Conservation (phyloP, 2,113 vertebrate genomes). For the Ploceus nigricollis region DNA sequence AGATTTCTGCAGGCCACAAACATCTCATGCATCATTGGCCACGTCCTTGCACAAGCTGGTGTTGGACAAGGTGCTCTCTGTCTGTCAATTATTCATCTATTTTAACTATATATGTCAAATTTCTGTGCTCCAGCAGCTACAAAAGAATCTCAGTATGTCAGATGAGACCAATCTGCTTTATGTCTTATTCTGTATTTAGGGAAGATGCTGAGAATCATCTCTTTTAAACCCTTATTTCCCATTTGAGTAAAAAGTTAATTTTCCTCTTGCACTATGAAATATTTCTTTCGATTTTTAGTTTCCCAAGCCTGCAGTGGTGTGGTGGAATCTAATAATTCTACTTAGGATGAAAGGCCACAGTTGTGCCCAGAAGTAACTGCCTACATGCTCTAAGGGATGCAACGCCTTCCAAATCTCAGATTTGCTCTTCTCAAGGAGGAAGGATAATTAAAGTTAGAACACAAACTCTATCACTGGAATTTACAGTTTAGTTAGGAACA, state of each 20-base stretch:
- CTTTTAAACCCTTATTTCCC: neutral
- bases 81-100: neutral
- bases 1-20: neutral
- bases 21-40: fast-evolving
- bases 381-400: neutral
- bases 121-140: neutral
- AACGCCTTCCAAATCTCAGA: neutral
- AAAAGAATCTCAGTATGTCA: neutral
- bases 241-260: neutral
- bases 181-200: neutral
- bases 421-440: neutral
- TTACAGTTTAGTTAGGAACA: neutral
- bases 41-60: neutral
- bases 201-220: neutral
- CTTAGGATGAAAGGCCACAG: neutral
- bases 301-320: neutral
- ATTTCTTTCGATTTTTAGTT: neutral
- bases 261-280: neutral
- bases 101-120: neutral
- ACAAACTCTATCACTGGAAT: neutral
- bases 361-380: neutral
- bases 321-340: neutral
- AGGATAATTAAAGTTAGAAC: neutral
- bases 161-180: neutral
- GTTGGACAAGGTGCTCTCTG: neutral